Base-by-base conservation (phyloP, 2,113 vertebrate genomes). In the Pheucticus melanocephalus region DNA sequence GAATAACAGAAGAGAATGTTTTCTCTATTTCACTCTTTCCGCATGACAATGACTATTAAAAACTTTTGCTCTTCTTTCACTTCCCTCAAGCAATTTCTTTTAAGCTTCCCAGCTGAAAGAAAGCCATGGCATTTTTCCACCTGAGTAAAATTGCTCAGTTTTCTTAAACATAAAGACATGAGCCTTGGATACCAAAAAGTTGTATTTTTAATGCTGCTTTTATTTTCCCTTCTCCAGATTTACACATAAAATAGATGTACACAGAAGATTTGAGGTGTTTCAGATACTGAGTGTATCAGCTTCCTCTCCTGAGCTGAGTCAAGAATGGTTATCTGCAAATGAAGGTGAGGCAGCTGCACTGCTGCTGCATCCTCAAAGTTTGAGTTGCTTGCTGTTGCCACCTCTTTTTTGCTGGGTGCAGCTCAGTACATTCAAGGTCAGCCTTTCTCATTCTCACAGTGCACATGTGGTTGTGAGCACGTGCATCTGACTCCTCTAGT, bases 1-100 rank as follows among this genome's bases (percentile, higher is more conserved):
- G 68, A 94, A 45, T 60, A 90, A 76, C 56, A 81, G 64, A 76
- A 82, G 61, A 82, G 22, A 88, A 82, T 71, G 68, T 90, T 92
- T 86, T 60, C 59, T 76, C 64, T 69, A 40, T 80, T 80, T 77
- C 42, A 23, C 60, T 94, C 45, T 23, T 93, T 53, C 45, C 3
- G 5, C 25, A 18, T 80, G 57, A 68, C 81, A 79, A 24, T 35
- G n/a, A 39, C 44, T 79, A 37, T 70, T 76, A 51, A 78, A 94
- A 93, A 48, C 40, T 31, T 82, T 70, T 72, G 77, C 24, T 56
- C 11, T 86, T 63, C 60, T 88, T 68, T 90, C 12, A 8, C 42
- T 93, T 72, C 44, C 77, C 39, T 80, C 57, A 69, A 84, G 50
- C 18, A 39, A 51, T 88, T 63, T 89, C 23, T 84, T 88, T 77